Evolutionary conservation across 64 coral and sea anemone species (phyloP).

Genomic region (Acropora tenuis): DNA sequence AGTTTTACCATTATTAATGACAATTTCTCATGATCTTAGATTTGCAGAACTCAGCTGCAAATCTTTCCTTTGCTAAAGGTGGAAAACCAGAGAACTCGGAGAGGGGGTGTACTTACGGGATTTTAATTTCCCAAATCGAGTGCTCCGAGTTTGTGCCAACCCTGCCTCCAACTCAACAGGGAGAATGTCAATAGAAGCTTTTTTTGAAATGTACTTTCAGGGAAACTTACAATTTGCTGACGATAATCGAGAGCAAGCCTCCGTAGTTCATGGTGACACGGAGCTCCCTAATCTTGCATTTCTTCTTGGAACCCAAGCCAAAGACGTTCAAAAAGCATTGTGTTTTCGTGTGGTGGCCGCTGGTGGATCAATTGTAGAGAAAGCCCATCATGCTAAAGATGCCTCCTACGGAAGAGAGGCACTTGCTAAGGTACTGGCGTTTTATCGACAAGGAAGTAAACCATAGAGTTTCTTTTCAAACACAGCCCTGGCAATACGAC

Average conservation of each 20-base stretch:
- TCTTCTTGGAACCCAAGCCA: conserved; percentile 68
- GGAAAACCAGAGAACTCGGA: too few species aligned
- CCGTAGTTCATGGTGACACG: conserved; percentile 74
- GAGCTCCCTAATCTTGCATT: conserved; percentile 69
- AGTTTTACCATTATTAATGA: too few species aligned
- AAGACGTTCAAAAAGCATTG: conserved; percentile 72
- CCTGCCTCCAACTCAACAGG: too few species aligned
- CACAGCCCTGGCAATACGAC: too few species aligned
- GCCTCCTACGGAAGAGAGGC: conserved; percentile 91
- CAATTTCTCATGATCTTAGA: too few species aligned
- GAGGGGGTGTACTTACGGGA: too few species aligned
- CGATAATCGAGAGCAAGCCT: conserved; percentile 74
- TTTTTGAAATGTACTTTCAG: conserved; percentile 32
- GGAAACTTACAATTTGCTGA: conserved; percentile 89
- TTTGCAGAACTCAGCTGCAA: neutral
- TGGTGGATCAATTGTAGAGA: conserved; percentile 84
- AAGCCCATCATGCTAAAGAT: conserved; percentile 87
- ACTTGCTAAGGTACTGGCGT: conserved; percentile 76
- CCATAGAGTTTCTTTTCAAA: too few species aligned
- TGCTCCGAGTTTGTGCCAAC: too few species aligned
- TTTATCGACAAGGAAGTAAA: too few species aligned
- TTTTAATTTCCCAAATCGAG: too few species aligned
- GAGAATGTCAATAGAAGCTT: too few species aligned
- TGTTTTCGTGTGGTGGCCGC: conserved; percentile 90
- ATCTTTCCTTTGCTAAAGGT: neutral